Evolutionary conservation across 2,888 invertebrate genomes (phyloP), one percentile per base, ranked within the genome.

Genomic region (Gerris lacustris): DNA sequence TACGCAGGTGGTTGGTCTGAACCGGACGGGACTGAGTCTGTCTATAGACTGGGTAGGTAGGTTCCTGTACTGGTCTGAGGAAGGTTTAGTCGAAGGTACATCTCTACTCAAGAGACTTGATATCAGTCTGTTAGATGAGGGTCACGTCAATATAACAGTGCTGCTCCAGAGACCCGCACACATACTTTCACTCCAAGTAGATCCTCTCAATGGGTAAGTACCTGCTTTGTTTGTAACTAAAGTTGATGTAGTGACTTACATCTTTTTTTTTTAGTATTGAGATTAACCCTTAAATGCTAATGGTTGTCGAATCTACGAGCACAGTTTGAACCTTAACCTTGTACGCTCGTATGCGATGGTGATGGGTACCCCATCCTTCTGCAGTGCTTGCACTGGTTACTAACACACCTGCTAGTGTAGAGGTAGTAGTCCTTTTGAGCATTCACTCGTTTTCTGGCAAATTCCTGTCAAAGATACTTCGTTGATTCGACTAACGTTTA

Each of bases 11-110:
- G 80, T 84, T 0, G 82, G 84, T 11, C 79, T 88, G 71, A 83
- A 84, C 47, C 84, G 84, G n/a, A 84, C 84, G 45, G 86, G 85
- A 0, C 79, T 85, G 9, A 87, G 90, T 72, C 80, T 96, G 44
- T 87, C 90, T 2, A 84, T 93, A 0, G 95, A 96, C 80, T 96
- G 96, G 96, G 86, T 96, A 66, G 87, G 90, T 68, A 84, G 94
- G 68, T 87, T 88, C 67, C 82, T 96, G 6, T 96, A 92, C 79
- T 94, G 92, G 87, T 85, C 89, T 0, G 92, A 92, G 80, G 67
- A 73, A 71, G 84, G 84, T 75, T 81, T 83, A 45, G 79, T 79
- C 77, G 72, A 77, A 76, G 63, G 76, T 76, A 71, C 82, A 83
- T 75, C 84, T 72, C 84, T 84, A 0, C 82, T 89, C 44, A 86